Base-by-base conservation (phyloP, 2,113 vertebrate genomes). In the Lophura nycthemera region DNA sequence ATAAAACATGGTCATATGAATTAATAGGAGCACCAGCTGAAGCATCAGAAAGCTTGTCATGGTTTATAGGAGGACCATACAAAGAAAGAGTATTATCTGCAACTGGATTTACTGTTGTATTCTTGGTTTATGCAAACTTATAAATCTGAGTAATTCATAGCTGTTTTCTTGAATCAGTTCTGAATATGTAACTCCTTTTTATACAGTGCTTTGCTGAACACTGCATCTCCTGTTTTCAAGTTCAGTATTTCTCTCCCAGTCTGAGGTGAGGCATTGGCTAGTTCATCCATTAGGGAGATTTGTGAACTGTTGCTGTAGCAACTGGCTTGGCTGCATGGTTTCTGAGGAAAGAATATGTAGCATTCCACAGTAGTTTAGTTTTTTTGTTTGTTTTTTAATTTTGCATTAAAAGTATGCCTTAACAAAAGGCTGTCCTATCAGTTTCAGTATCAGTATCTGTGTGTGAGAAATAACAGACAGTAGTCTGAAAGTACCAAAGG, bases 361-460 rank as follows among this genome's bases (percentile, higher is more conserved):
- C 15, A 8, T 85, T 45, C 16, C 3, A 7, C 42, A 43, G 42
- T 43, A 15, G 42, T 43, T 43, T 43, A 43, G 14, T 42, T 42
- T 42, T 42, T 42, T 42, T 42, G 13, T 61, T 25, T 38, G 14
- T 17, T 27, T 38, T 61, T 61, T 40, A 18, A 17, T 60, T 60
- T 22, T 2, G 8, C 17, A 77, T 57, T 42, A 36, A 54, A 42
- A 48, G 4, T 48, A 13, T 29, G 27, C 8, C 8, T 83, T 83
- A 57, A 36, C 14, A 71, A 81, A 64, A 83, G 2, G 8, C 9
- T 38, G 1, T 47, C 6, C 7, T 4, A 0, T 40, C 3, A 48
- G 29, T 72, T 81, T 16, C 29, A 59, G 13, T 40, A 4, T 50
- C 22, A 72, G 42, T 34, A 9, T 14, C 18, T 66, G 13, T 17